phyloP scores from a whole-genome alignment of 2,888 invertebrate genomes.

The Podabrus alpinus region DNA sequence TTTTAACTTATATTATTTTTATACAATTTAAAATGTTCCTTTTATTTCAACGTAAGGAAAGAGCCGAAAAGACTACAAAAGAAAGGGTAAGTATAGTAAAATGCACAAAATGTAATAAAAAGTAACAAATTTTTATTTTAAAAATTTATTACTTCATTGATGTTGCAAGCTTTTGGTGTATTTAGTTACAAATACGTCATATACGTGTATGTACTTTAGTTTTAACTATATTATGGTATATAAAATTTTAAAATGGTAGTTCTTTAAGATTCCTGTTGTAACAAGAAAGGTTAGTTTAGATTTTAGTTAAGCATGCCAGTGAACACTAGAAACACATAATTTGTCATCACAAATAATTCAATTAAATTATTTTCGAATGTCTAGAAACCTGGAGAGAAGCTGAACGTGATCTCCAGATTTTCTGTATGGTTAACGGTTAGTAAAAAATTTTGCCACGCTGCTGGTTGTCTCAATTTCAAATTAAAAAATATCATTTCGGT shows the following conservation, averaged over 20 bases:
- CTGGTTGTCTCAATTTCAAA: background rate
- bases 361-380: constrained; percentile 7
- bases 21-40: constrained; percentile 13
- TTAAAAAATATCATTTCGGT: background rate
- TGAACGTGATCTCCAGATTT: constrained; percentile 18
- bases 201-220: background rate
- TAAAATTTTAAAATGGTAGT: background rate
- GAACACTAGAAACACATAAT: background rate
- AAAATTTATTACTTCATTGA: background rate
- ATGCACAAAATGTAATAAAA: background rate
- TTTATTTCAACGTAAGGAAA: constrained; percentile 47
- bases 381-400: constrained; percentile 21
- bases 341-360: background rate
- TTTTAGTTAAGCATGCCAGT: constrained; percentile 12
- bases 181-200: background rate
- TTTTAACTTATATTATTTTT: constrained; percentile 1
- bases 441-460: background rate
- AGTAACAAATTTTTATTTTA: background rate
- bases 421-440: constrained; percentile 27
- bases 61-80: constrained; percentile 53
- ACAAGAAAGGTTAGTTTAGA: constrained; percentile 23
- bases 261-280: constrained; percentile 13
- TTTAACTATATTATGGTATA: background rate
- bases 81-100: constrained; percentile 51
- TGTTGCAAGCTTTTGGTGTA: background rate